Conservation (phyloP, 1,140 invertebrate genomes). For the Nylanderia fulva region DNA sequence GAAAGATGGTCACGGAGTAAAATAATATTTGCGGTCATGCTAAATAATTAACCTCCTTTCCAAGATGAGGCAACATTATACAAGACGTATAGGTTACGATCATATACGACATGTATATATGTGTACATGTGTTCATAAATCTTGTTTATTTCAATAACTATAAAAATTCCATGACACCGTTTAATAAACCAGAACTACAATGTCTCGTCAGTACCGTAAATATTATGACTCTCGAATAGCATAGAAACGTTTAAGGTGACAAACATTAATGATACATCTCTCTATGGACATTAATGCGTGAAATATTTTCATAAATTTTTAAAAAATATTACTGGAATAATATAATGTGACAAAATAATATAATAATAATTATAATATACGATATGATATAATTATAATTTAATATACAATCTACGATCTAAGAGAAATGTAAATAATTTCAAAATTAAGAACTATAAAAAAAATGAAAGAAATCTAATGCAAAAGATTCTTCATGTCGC, state of each 20-base stretch:
- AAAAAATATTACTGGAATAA: no score
- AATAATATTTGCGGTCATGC: constrained; percentile 4
- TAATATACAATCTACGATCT: no score
- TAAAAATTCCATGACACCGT: constrained; percentile 2
- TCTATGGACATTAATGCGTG: not conserved
- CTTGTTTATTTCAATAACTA: not conserved
- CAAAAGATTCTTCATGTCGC: no score
- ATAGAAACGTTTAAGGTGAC: not conserved
- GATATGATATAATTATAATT: no score
- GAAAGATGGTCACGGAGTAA: not conserved
- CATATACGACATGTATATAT: no score
- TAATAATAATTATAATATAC: no score
- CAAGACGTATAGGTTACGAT: not conserved
- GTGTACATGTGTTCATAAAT: not conserved
- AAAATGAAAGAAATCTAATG: no score
- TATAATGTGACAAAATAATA: no score
- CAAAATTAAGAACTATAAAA: no score
- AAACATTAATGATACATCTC: not conserved
- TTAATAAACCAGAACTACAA: not conserved
- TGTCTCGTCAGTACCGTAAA: not conserved
- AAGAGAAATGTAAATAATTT: no score
- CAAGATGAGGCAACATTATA: constrained; percentile 12
- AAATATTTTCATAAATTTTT: not conserved
- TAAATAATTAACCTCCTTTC: constrained; percentile 27
- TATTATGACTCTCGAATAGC: not conserved